Evolutionary conservation across 2,888 invertebrate species (phyloP), one percentile per base, ranked within the genome.

Genomic region (Aphrophora alni): DNA sequence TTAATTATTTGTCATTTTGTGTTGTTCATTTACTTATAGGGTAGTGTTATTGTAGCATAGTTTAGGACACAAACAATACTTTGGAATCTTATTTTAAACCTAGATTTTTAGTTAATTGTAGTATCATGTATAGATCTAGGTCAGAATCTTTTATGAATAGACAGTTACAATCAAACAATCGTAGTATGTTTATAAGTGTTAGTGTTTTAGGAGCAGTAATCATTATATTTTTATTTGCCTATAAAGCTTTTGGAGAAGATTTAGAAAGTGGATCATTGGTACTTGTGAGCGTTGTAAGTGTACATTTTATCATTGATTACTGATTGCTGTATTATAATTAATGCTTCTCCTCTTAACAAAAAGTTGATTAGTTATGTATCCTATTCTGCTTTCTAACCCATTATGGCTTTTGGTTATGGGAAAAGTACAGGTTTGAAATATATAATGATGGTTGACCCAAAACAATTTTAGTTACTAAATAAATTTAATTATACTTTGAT

Each of bases 221-320:
- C 12, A 28, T 81, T 70, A 71, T 74, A 17, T 74, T 81, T 75
- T 70, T 81, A 69, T 75, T 81, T 68, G 81, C 81, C n/a, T 81
- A 81, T 44, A 70, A 74, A 27, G 81, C 81, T 27, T 81, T 81
- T 44, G 81, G 78, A 38, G 74, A 78, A 25, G 71, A 81, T 44
- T 10, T 26, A 17, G 70, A 38, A 33, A n/a, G 12, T 51, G 70
- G 59, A 28, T 28, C 76, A 80, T 25, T 77, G 26, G 72, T 44
- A 21, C 78, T 72, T 28, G 78, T 72, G 14, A 78, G 59, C 59
- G 70, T 78, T 51, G 78, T 78, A 78, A 78, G 78, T 78, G n/a
- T 21, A 59, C n/a, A 59, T n/a, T 59, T 59, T 21, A 12, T 59
- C 12, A 44, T 44, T 10, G 44, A 44, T 33, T 59, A 59, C 59